Conservation (phyloP, 2,888 invertebrate species). For the Acrobasis repandana region DNA sequence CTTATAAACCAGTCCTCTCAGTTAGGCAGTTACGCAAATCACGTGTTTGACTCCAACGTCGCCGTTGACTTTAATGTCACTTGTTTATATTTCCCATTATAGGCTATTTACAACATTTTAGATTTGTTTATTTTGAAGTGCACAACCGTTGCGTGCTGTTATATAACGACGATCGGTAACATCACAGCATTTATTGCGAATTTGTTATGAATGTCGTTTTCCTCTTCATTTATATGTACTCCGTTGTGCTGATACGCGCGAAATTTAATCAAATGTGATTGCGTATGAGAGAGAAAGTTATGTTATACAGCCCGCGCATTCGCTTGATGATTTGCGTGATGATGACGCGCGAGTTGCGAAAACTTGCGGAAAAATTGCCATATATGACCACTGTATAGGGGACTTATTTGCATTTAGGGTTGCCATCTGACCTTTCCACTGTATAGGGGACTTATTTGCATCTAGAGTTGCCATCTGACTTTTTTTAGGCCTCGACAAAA, state of each 20-base stretch:
- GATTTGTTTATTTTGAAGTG: constrained; percentile 4
- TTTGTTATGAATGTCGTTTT: neutral
- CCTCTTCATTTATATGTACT: constrained; percentile 19
- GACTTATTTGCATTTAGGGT: constrained; percentile 24
- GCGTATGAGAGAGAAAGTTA: constrained; percentile 65
- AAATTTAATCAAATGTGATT: constrained; percentile 62
- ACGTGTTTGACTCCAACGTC: constrained; percentile 4
- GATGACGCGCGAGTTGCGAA: constrained; percentile 60
- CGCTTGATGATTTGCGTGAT: constrained; percentile 53
- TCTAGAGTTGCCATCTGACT: too few species aligned
- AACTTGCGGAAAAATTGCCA: constrained; percentile 46
- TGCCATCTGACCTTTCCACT: too few species aligned
- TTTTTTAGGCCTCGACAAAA: too few species aligned
- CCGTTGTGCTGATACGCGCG: constrained; percentile 41
- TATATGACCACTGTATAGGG: constrained; percentile 17
- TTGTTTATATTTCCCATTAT: constrained; percentile 5
- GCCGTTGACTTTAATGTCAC: constrained; percentile 17
- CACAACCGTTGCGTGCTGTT: neutral
- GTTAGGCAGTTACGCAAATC: constrained; percentile 1
- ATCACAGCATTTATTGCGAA: neutral
- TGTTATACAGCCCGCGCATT: constrained; percentile 52
- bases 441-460: too few species aligned
- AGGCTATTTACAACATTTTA: constrained; percentile 1
- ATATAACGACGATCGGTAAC: neutral
- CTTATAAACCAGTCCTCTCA: constrained; percentile 10